Conservation (phyloP, 2,113 vertebrate species). For the Marmota monax region DNA sequence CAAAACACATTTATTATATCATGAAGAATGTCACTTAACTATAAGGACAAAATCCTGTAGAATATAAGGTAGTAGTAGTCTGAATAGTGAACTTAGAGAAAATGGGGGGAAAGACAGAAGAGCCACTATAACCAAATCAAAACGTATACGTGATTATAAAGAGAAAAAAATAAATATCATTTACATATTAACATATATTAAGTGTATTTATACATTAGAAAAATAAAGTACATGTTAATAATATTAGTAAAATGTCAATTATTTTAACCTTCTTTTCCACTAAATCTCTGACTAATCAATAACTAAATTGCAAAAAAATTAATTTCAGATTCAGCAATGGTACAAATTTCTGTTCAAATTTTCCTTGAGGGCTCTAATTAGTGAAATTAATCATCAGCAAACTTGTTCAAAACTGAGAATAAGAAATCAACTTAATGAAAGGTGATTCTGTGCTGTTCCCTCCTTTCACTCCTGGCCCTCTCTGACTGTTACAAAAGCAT, state of each 20-base stretch:
- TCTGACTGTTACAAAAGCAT: neutral
- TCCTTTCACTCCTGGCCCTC: neutral
- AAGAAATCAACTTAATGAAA: neutral
- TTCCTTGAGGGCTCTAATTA: neutral
- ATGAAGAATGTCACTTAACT: neutral
- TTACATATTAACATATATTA: neutral
- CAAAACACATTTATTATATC: neutral
- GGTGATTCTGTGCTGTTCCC: neutral
- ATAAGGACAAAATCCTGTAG: neutral
- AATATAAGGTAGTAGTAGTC: neutral
- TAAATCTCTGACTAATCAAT: slow-evolving; percentile 6
- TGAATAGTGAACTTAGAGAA: slow-evolving; percentile 14
- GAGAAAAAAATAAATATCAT: neutral
- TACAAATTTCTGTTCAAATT: slow-evolving; percentile 31
- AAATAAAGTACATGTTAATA: neutral
- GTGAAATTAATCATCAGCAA: neutral
- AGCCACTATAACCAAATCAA: neutral
- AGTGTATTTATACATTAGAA: neutral
- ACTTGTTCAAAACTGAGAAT: neutral
- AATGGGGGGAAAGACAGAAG: neutral
- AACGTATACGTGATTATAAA: neutral
- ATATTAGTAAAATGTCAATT: slow-evolving; percentile 38
- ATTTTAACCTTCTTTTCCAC: neutral
- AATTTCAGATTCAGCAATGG: neutral
- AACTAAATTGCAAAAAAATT: neutral